A percentile compares a stretch with the other conserved stretches of the same genome.
Evolutionary conservation across 1,140 invertebrate genomes (phyloP).

Genomic region (Frieseomelitta varia): DNA sequence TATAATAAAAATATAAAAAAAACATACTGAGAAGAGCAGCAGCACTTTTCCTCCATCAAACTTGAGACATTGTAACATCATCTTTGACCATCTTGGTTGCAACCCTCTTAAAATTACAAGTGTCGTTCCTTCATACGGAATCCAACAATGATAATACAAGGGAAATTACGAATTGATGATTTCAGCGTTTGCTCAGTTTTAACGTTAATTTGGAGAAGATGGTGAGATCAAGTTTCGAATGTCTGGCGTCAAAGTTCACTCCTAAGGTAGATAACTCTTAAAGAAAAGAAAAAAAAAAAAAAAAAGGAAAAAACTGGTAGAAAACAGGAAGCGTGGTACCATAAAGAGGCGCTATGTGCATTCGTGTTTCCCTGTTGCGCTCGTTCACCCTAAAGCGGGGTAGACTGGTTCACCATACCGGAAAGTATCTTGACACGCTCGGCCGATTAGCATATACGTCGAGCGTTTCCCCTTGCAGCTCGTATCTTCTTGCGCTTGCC

Average conservation of each 20-base stretch:
- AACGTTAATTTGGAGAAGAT: not conserved
- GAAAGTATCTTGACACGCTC: conserved; percentile 61
- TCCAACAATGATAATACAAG: too few species aligned
- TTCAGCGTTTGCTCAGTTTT: too few species aligned
- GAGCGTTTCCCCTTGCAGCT: conserved; percentile 36
- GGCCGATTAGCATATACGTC: conserved; percentile 61
- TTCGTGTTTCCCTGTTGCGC: conserved; percentile 47
- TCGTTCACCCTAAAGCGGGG: conserved; percentile 56
- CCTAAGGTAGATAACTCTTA: not conserved
- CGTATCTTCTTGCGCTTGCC: conserved; percentile 31
- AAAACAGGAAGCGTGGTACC: conserved; percentile 33
- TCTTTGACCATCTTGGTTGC: too few species aligned
- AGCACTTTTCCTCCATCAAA: too few species aligned
- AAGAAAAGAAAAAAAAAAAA: not conserved
- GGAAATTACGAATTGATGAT: too few species aligned
- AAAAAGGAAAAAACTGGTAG: not conserved
- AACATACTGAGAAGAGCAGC: too few species aligned
- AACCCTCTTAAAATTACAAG: too few species aligned
- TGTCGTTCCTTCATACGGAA: too few species aligned
- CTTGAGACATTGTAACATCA: too few species aligned
- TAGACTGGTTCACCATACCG: conserved; percentile 31
- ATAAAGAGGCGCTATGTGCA: conserved; percentile 55
- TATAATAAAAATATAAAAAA: too few species aligned
- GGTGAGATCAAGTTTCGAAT: not conserved
- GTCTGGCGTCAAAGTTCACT: not conserved